Percentiles rank a stretch among this genome's conserved stretches.
These are phyloP conservation scores for Callyntrura sp. DNA, from an alignment of 2,888 invertebrate genomes.

Conservation along the genomic window DNA sequence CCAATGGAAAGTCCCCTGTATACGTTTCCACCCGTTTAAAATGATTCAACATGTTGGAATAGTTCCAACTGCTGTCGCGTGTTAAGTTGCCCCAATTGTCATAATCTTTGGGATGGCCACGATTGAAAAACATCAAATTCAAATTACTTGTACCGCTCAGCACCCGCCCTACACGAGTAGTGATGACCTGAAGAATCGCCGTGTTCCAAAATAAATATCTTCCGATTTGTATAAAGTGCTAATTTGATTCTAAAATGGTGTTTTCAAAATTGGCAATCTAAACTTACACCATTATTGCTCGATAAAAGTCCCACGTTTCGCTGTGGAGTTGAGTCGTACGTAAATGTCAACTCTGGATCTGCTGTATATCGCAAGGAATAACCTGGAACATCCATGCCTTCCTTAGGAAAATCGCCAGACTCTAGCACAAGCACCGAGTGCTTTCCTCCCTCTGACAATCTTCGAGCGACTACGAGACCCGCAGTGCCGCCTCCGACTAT, in stretches of 20 bases:
- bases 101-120: conserved; percentile 49
- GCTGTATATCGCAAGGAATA: too few species aligned
- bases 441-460: conserved; percentile 56
- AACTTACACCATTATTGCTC: too few species aligned
- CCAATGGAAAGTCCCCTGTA: background rate
- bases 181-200: conserved; percentile 52
- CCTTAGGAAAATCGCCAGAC: conserved; percentile 47
- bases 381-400: conserved; percentile 49
- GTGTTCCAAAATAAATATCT: background rate
- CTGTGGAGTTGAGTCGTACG: conserved; percentile 58
- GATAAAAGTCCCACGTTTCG: too few species aligned
- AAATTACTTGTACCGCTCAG: conserved; percentile 74
- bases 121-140: conserved; percentile 76
- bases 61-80: conserved; percentile 21
- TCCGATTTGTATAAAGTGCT: background rate
- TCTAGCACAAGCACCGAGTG: conserved; percentile 57
- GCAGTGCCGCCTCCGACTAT: conserved; percentile 63
- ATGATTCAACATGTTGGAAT: background rate
- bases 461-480: conserved; percentile 51
- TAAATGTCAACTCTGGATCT: conserved; percentile 42
- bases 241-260: too few species aligned
- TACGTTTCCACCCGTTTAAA: conserved; percentile 36
- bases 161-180: conserved; percentile 63
- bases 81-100: conserved; percentile 34
- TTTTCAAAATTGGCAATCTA: too few species aligned